Base-by-base conservation (phyloP, 2,113 vertebrate genomes). In the Triplophysa siluroides region DNA sequence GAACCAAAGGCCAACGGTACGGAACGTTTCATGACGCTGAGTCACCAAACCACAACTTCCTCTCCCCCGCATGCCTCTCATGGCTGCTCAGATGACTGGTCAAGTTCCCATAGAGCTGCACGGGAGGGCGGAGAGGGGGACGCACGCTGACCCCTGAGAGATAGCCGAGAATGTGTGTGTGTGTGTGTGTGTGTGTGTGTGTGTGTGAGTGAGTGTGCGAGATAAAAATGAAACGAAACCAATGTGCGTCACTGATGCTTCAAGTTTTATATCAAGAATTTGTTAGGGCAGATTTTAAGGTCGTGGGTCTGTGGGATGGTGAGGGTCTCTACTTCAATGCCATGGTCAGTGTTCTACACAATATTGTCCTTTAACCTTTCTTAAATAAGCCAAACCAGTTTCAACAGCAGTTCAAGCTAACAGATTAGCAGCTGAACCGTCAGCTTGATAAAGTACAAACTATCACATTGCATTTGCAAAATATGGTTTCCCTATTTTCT, bases 41-140 rank as follows among this genome's bases (percentile, higher is more conserved):
- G 89, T 93, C 92, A 92, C 86, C 83, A 84, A 83, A 69, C 85
- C 69, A 73, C 93, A 33, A 89, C 90, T 92, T 94, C 92, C 93
- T 93, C 90, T 88, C 76, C 78, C 75, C 82, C 70, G 86, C 90
- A 91, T 92, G 89, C 89, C 92, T 90, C 89, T 91, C 89, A 93
- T 93, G 86, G 83, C 91, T 92, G 86, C 79, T 78, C 89, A 86
- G 86, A 83, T 87, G 92, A 91, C 90, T 92, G 89, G 89, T 90
- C 90, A 82, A 52, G 87, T 94, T 94, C 92, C 91, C 93, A 94
- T 89, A 91, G 88, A 86, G 78, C 70, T 74, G 86, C 80, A 73
- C 72, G 81, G 81, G 60, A 83, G 81, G 79, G 79, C 77, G 83
- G 50, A 47, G 78, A 89, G 89, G 88, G 83, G 54, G 69, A 50